Conservation (phyloP, 1,140 invertebrate genomes). For the Calliopsis andreniformis region DNA sequence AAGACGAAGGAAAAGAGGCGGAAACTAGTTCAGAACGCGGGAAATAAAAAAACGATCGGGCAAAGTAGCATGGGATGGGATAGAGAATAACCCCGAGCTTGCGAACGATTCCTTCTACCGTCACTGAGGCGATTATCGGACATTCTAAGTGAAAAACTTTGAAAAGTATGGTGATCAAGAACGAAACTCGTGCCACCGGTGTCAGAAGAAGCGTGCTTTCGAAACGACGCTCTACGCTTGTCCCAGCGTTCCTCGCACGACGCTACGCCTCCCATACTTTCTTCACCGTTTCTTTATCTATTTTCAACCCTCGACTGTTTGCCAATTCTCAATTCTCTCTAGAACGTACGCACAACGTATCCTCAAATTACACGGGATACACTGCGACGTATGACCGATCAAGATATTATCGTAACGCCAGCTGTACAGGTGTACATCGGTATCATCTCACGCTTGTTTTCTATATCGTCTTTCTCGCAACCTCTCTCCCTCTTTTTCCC, state of each 20-base stretch:
- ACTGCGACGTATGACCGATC: not conserved
- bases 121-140: conserved; percentile 28
- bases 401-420: not conserved
- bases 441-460: conserved; percentile 24
- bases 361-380: not conserved
- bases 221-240: not conserved
- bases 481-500: conserved; percentile 23
- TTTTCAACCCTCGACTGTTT: not conserved
- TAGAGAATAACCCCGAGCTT: not conserved
- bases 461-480: conserved; percentile 21
- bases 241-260: not conserved
- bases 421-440: not conserved
- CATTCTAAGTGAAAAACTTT: not conserved
- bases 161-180: not conserved
- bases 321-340: conserved; percentile 38
- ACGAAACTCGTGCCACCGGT: conserved; percentile 26
- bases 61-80: not conserved
- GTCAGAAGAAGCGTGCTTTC: conserved; percentile 37
- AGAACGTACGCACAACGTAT: not conserved
- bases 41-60: no score
- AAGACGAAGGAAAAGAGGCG: no score
- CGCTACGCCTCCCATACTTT: no score
- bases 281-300: not conserved
- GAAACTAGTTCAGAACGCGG: no score
- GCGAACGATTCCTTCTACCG: not conserved